Conservation (phyloP, 1,140 invertebrate species). For the Caenorhabditis remanei region DNA sequence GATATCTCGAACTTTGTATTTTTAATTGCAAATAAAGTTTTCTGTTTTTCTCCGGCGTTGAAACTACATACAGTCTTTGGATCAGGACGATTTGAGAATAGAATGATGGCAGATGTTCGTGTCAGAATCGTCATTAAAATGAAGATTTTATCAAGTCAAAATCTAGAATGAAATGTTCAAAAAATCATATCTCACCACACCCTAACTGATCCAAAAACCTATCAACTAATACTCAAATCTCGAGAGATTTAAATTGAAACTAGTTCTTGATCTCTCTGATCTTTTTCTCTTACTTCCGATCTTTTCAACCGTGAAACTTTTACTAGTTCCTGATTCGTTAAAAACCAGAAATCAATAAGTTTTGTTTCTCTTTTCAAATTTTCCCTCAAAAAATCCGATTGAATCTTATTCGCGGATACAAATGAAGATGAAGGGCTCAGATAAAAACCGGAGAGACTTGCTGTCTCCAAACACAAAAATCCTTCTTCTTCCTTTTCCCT, state of each 20-base stretch:
- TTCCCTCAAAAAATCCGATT: slow-evolving; percentile 26
- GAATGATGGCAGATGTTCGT: no score
- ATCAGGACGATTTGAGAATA: no score
- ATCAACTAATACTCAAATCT: background rate
- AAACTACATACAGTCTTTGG: background rate
- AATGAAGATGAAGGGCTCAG: slow-evolving; percentile 24
- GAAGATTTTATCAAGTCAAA: no score
- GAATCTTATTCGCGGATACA: slow-evolving; percentile 42
- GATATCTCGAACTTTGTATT: background rate
- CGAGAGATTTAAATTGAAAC: background rate
- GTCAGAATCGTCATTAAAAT: no score
- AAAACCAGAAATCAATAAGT: slow-evolving; percentile 12
- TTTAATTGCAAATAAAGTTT: background rate
- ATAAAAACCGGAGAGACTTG: slow-evolving; percentile 31
- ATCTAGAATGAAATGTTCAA: no score
- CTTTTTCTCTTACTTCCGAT: background rate
- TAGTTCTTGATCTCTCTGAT: background rate
- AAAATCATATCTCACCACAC: no score
- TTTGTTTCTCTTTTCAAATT: background rate
- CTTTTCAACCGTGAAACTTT: slow-evolving; percentile 11
- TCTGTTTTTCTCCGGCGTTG: background rate
- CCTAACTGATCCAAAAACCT: background rate
- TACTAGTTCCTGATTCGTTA: background rate
- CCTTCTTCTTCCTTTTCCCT: no score
- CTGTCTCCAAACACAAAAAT: no score